phyloP scores from a whole-genome alignment of 2,113 vertebrate genomes.

The Callipepla californica region DNA sequence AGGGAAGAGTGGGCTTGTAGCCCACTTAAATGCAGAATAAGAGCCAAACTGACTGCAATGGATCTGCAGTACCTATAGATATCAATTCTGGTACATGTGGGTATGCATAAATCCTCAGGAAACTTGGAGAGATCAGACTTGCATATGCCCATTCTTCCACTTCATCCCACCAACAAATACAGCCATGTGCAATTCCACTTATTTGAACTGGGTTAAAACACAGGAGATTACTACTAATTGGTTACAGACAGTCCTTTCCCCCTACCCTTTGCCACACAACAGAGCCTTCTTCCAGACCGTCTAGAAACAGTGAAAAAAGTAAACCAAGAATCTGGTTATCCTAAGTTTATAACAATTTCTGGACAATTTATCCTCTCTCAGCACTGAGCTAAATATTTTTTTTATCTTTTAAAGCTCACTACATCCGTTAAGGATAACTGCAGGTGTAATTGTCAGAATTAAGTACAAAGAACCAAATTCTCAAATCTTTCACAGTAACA shows the following conservation, averaged over 20 bases:
- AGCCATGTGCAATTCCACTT: not conserved
- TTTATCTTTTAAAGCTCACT: not conserved
- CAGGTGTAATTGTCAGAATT: not conserved
- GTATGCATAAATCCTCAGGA: not conserved
- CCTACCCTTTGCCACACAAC: not conserved
- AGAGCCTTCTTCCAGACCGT: not conserved
- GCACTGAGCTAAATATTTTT: not conserved
- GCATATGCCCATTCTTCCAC: not conserved
- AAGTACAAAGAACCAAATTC: not conserved
- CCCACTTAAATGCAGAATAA: not conserved
- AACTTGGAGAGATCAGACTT: not conserved
- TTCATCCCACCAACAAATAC: not conserved
- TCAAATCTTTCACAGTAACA: not conserved
- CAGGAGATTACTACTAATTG: not conserved
- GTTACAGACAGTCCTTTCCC: not conserved
- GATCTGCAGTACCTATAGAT: not conserved
- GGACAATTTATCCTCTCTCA: not conserved
- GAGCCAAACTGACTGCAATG: not conserved
- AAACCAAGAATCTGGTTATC: not conserved
- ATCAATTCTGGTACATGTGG: not conserved
- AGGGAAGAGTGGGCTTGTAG: not conserved
- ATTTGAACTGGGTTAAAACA: not conserved
- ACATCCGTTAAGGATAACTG: not conserved
- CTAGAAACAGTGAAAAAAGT: not conserved
- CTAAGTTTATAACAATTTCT: not conserved